Percentiles rank a stretch among this genome's conserved stretches.
Conservation (phyloP, 2,797 vertebrate genomes). For the Premnoplex brunnescens region DNA sequence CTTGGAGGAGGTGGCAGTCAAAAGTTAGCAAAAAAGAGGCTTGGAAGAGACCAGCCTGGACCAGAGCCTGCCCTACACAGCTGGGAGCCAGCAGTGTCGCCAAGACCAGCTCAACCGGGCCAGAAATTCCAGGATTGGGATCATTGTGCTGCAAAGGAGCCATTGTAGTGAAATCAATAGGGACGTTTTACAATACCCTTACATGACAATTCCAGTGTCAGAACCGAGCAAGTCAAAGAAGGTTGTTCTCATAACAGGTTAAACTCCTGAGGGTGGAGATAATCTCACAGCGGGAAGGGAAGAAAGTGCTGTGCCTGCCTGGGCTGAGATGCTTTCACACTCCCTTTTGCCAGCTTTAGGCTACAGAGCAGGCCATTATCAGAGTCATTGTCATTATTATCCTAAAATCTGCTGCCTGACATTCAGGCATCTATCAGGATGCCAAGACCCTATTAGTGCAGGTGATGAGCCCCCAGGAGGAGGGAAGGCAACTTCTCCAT, state of each 20-base stretch:
- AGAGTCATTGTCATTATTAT: slow-evolving; percentile 77
- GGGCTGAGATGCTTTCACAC: slow-evolving; percentile 40
- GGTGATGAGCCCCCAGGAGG: slow-evolving; percentile 50
- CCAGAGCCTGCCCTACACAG: neutral
- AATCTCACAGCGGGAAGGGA: slow-evolving; percentile 66
- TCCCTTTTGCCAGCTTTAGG: slow-evolving; percentile 28
- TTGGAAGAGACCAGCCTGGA: neutral
- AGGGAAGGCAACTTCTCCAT: slow-evolving; percentile 50
- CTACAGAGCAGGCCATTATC: slow-evolving; percentile 69
- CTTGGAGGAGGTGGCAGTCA: neutral
- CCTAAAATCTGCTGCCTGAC: slow-evolving; percentile 67
- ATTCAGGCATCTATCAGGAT: slow-evolving; percentile 73
- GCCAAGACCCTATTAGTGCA: slow-evolving; percentile 58
- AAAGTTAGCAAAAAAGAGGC: neutral
- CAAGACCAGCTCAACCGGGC: neutral
- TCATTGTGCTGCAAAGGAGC: slow-evolving; percentile 24
- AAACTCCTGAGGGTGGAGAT: slow-evolving; percentile 66
- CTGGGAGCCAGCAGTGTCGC: neutral
- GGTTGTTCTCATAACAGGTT: slow-evolving; percentile 31
- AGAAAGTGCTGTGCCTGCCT: slow-evolving; percentile 38
- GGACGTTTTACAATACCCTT: slow-evolving; percentile 30
- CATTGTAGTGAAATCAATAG: slow-evolving; percentile 25
- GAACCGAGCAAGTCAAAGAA: slow-evolving; percentile 47
- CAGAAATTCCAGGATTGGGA: neutral
- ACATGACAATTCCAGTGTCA: slow-evolving; percentile 59